Base-by-base conservation (phyloP, 2,113 vertebrate genomes). In the Cardinalis cardinalis region DNA sequence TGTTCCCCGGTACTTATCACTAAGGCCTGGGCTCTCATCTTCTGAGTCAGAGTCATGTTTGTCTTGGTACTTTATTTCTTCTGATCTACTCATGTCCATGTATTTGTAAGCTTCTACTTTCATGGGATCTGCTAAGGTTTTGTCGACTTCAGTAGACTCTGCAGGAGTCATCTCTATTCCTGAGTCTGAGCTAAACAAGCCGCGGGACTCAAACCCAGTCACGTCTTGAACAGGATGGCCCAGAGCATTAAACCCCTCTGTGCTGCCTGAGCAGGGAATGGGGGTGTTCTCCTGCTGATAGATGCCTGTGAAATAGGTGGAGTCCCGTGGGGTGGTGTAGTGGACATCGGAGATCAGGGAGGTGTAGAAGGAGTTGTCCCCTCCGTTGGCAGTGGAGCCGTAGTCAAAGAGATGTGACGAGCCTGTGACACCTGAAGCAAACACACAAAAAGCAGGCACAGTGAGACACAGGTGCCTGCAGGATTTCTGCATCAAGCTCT, bases 21-120 rank as follows among this genome's bases (percentile, higher is more conserved):
- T 93, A 66, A 95, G 96, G 71, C 88, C 75, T 66, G 95, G 88
- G n/a, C 95, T 97, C 72, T 97, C 97, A 38, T 98, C 98, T 82
- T 96, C 96, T 81, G 95, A 95, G 63, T 95, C 87, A 66, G 87
- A 80, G 52, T 95, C 84, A 24, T 18, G 56, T 18, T 94, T 96
- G 34, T 94, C 95, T 92, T 96, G 96, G 38, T 49, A 75, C 87
- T 97, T 97, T 46, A 68, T 96, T 73, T 98, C 98, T 87, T 98
- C 98, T 23, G 98, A 97, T 63, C 98, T 98, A 80, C 98, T 98
- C 87, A 99, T 98, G 94, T 99, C 99, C 97, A 99, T 99, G 97
- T 99, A 99, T 97, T 99, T 99, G 95, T 98, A 99, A 80, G 97
- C 96, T 92, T 99, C 98, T 48, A 96, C 97, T 97, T 99, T 99